Evolutionary conservation across 2,888 invertebrate genomes (phyloP).

Genomic region (Oscheius sp.): DNA sequence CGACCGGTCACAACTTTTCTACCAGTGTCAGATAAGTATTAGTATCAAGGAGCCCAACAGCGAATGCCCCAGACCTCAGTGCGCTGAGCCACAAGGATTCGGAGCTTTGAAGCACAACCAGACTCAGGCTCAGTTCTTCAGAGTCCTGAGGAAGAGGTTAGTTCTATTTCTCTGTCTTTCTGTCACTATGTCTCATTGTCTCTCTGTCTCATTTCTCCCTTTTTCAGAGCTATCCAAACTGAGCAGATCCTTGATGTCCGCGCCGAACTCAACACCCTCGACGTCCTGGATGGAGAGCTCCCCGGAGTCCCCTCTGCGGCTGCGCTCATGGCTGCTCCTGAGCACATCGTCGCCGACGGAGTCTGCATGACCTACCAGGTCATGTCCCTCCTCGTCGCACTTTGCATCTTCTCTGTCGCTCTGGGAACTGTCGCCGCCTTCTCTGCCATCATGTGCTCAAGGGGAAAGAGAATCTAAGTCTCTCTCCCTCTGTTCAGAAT

Average conservation of each 20-base stretch:
- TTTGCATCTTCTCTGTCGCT: conserved; percentile 23
- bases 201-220: neutral
- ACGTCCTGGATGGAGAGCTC: conserved; percentile 63
- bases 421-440: conserved; percentile 34
- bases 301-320: conserved; percentile 28
- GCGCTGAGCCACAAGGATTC: conserved; percentile 70
- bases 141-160: conserved; percentile 63
- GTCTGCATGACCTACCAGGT: conserved; percentile 41
- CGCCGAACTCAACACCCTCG: conserved; percentile 69
- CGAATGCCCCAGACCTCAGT: conserved; percentile 71
- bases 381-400: conserved; percentile 35
- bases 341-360: conserved; percentile 29
- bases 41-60: conserved; percentile 71
- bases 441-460: conserved; percentile 39
- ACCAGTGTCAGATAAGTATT: conserved; percentile 73
- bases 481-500: too few species aligned
- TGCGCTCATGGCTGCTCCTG: conserved; percentile 25
- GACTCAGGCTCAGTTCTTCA: conserved; percentile 52
- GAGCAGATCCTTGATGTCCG: conserved; percentile 71
- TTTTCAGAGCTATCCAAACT: conserved; percentile 37
- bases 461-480: conserved; percentile 25
- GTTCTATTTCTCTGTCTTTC: neutral
- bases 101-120: conserved; percentile 58
- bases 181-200: too few species aligned
- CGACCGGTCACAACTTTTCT: conserved; percentile 72